Evolutionary conservation across 2,113 vertebrate species (phyloP), one percentile per base, ranked within the genome.

Genomic region (Halcyon senegalensis): DNA sequence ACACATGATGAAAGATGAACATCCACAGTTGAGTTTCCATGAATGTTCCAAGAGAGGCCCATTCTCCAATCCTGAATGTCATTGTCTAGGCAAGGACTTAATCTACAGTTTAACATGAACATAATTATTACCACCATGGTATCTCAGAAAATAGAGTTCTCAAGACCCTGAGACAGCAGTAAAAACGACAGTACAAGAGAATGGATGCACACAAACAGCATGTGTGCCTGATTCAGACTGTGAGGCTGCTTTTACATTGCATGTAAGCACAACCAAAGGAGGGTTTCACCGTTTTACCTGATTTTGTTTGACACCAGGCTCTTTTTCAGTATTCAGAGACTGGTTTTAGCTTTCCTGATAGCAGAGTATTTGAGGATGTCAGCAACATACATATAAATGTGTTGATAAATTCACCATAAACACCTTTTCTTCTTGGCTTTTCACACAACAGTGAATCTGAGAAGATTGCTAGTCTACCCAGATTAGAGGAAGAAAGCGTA

Each of bases 131-230:
- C n/a, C 14, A 20, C 16, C 30, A n/a, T 16, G 8, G 2, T n/a
- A 23, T 39, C 35, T 86, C 35, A 62, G 60, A 62, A 79, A 67
- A 59, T 16, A 59, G 43, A 78, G 35, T 31, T 81, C 33, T 84
- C 28, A 55, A 43, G 20, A 94, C 9, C 2, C 39, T 43, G 33
- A 74, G 55, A 53, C 16, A 75, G 21, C 44, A 53, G 25, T 24
- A 89, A 39, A 59, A 91, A 33, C 5, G 2, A 39, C 1, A 8
- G 30, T 27, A 15, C 18, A 39, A 9, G 13, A 81, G 56, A 84
- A 74, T 9, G 6, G 1, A 1, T 9, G 13, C 44, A 66, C 7
- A 41, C 18, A 43, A 50, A 67, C 3, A 39, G 25, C 0, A 0
- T 1, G 0, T 5, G 5, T 28, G 51, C 16, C 51, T 73, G 48